Base-by-base conservation (phyloP, 2,888 invertebrate genomes). In the Axea sp. region DNA sequence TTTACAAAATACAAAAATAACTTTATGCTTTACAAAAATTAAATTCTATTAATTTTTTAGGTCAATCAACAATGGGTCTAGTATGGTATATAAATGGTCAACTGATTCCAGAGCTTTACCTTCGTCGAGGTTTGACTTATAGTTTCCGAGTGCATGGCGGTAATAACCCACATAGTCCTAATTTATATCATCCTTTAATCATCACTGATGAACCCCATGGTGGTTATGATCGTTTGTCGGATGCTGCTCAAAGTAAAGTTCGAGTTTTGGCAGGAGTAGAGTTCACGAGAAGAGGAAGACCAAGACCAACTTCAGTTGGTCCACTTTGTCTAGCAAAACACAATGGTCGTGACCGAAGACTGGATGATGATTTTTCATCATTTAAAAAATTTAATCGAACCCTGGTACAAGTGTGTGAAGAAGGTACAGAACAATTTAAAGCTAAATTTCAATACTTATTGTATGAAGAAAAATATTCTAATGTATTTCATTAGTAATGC, bases 31-130 rank as follows among this genome's bases (percentile, higher is more conserved):
- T n/a, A n/a, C n/a, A n/a, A n/a, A n/a, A n/a, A n/a, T n/a, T n/a
- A n/a, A n/a, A n/a, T n/a, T n/a, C n/a, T n/a, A n/a, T n/a, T n/a
- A n/a, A 33, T 28, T 3, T 41, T 47, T 7, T 33, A 91, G 92
- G 91, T 1, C 92, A 92, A 85, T 91, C 91, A 17, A 91, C 92
- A 26, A 93, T 91, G 78, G 93, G 92, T 0, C 89, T 95, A 33
- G 93, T 96, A 6, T 97, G 96, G 96, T 98, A 97, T 88, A 94
- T 98, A 73, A 97, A 98, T 88, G 97, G 97, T 0, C 92, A 92
- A 82, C 89, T 97, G 80, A 92, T 93, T 45, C 97, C 97, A 0
- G 96, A 97, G 87, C 88, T 98, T 72, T 96, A 94, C 90, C 89
- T 98, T 79, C 91, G 95, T 69, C 89, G 97, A 53, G 97, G 96